phyloP scores from a whole-genome alignment of 2,113 vertebrate species.

The Myocastor coypus region DNA sequence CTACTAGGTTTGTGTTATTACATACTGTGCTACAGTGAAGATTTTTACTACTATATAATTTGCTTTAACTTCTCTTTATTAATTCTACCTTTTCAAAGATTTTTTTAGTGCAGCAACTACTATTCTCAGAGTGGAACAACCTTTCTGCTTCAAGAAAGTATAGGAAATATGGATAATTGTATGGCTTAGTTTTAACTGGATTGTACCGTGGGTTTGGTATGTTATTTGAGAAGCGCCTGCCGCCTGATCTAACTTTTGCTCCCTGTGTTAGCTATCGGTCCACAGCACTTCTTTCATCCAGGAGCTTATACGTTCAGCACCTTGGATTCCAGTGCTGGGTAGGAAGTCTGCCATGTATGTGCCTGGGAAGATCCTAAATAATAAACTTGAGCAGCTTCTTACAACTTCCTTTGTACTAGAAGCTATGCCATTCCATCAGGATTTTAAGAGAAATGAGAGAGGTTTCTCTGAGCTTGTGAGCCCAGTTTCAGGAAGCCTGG shows the following conservation, averaged over 20 bases:
- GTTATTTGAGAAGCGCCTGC: not conserved
- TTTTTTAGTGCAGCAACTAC: not conserved
- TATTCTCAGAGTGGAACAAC: not conserved
- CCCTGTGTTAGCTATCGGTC: not conserved
- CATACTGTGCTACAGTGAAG: not conserved
- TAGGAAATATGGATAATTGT: not conserved
- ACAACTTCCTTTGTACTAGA: not conserved
- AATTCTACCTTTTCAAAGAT: constrained; percentile 31
- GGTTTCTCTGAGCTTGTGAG: not conserved
- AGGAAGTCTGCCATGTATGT: not conserved
- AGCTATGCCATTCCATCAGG: not conserved
- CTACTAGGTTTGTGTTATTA: not conserved
- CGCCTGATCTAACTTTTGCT: not conserved
- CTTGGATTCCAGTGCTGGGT: not conserved
- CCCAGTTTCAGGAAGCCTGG: not conserved
- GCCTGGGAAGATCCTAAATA: not conserved
- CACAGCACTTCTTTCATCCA: not conserved
- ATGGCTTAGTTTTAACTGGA: not conserved
- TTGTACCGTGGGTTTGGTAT: not conserved
- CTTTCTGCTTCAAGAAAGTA: not conserved
- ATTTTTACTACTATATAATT: not conserved
- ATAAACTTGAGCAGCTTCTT: not conserved
- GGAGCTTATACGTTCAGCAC: constrained; percentile 28
- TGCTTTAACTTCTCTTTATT: constrained; percentile 16
- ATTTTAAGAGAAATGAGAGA: not conserved